Conservation (phyloP, 2,888 invertebrate genomes). For the Choristoneura rosaceana region DNA sequence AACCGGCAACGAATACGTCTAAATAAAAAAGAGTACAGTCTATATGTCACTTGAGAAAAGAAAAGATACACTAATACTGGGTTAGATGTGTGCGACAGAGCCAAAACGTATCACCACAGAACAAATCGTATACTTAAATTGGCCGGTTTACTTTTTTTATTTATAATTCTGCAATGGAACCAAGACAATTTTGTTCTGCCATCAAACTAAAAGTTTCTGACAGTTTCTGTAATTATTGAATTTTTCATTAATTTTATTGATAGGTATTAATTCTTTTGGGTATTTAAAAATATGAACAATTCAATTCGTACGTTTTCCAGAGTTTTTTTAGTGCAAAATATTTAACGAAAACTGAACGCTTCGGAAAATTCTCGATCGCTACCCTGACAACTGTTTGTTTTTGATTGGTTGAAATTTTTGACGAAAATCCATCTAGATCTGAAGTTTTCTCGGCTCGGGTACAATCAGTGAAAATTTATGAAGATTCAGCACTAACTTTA, state of each 20-base stretch:
- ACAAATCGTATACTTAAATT: not conserved
- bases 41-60: constrained; percentile 12
- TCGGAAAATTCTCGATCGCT: constrained; percentile 55
- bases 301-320: not conserved
- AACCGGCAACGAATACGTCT: constrained; percentile 26
- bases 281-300: not conserved
- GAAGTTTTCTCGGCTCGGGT: constrained; percentile 39
- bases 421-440: constrained; percentile 46
- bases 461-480: constrained; percentile 43
- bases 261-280: not conserved
- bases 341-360: constrained; percentile 55
- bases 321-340: not conserved
- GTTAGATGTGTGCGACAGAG: not conserved
- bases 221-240: not conserved
- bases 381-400: constrained; percentile 80
- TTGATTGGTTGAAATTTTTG: constrained; percentile 73
- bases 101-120: not conserved
- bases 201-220: not conserved
- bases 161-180: constrained; percentile 8
- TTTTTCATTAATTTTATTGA: not conserved
- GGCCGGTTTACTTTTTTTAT: constrained; percentile 8
- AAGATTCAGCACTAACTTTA: constrained; percentile 36
- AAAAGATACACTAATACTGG: not conserved
- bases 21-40: not conserved
- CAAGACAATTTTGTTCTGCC: not conserved